A percentile compares a stretch with the other conserved stretches of the same genome.
phyloP scores from a whole-genome alignment of 2,888 invertebrate species.

The Molorchus minor region DNA sequence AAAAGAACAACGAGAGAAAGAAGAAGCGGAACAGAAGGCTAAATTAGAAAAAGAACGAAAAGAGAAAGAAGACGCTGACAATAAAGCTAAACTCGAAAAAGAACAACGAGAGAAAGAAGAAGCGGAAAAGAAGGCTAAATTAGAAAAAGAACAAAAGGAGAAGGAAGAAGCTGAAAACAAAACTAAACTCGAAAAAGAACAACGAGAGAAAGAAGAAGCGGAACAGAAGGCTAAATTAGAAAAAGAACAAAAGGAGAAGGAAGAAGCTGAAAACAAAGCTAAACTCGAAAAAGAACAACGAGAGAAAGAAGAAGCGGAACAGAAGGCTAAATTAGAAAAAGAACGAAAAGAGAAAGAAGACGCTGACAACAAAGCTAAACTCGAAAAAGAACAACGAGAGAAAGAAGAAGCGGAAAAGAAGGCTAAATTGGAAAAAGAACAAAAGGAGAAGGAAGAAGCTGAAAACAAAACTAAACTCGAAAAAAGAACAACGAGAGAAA shows the following conservation, averaged over 20 bases:
- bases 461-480: slow-evolving; percentile 14
- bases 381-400: slow-evolving; percentile 31
- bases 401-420: slow-evolving; percentile 29
- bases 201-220: slow-evolving; percentile 35
- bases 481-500: slow-evolving; percentile 30
- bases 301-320: slow-evolving; percentile 18
- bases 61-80: slow-evolving; percentile 25
- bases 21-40: slow-evolving; percentile 31
- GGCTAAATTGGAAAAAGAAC: slow-evolving; percentile 14
- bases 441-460: slow-evolving; percentile 28
- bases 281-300: no score
- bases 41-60: slow-evolving; percentile 31
- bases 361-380: slow-evolving; percentile 25
- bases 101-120: slow-evolving; percentile 37
- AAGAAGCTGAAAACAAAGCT: slow-evolving; percentile 28
- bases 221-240: slow-evolving; percentile 24
- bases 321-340: slow-evolving; percentile 23
- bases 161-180: slow-evolving; percentile 17
- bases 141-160: slow-evolving; percentile 27
- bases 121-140: slow-evolving; percentile 32
- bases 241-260: slow-evolving; percentile 26
- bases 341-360: slow-evolving; percentile 33
- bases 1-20: no score
- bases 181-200: slow-evolving; percentile 25
- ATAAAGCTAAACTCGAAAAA: slow-evolving; percentile 27